phyloP scores from a whole-genome alignment of 2,113 vertebrate species.

The Paracyprichromis sp. region DNA sequence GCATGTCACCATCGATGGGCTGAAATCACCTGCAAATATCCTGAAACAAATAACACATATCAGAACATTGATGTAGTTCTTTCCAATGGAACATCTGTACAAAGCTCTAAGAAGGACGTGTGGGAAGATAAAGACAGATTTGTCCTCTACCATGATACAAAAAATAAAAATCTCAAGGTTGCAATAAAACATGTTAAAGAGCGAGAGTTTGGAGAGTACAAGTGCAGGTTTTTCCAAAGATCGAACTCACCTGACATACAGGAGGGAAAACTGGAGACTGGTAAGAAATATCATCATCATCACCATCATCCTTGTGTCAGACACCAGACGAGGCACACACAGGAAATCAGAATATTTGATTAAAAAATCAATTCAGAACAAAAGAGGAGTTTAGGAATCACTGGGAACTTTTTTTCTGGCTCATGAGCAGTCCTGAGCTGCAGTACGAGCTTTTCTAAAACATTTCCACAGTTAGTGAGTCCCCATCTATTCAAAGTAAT shows the following conservation, averaged over 20 bases:
- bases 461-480: neutral
- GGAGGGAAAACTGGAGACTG: neutral
- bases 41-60: neutral
- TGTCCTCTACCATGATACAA: neutral
- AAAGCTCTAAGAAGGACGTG: fast-evolving
- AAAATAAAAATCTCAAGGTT: neutral
- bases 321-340: neutral
- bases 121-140: fast-evolving
- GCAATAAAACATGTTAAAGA: fast-evolving
- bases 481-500: neutral
- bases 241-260: fast-evolving
- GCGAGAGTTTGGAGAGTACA: fast-evolving
- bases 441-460: fast-evolving
- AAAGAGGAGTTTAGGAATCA: neutral
- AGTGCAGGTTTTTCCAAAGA: neutral
- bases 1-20: fast-evolving
- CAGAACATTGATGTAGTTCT: fast-evolving
- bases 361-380: neutral
- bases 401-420: neutral
- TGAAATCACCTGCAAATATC: neutral
- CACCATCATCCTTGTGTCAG: neutral
- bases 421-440: neutral
- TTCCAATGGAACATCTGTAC: fast-evolving
- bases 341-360: neutral
- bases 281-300: neutral